Evolutionary conservation across 2,797 vertebrate species (phyloP), one percentile per base, ranked within the genome.

Genomic region (Falco biarmicus): DNA sequence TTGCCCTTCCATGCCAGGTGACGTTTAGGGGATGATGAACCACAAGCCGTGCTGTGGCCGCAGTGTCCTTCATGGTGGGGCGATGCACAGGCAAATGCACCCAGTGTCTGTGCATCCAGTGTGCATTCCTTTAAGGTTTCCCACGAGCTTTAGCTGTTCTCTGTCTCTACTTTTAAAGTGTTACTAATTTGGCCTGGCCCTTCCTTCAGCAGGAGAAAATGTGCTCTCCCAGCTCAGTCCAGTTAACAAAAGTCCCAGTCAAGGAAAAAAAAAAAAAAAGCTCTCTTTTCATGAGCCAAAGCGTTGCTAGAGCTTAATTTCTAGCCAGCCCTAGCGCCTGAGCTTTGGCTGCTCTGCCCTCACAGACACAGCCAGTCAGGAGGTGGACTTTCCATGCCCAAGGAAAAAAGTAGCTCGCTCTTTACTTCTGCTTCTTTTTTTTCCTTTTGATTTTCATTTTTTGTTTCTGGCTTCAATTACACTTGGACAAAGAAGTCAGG

Each of bases 1-100:
- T 60, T 82, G 63, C 5, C 37, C 21, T 65, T 56, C 63, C 45
- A 37, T 6, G 28, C 5, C 56, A 61, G 48, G 48, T 10, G 70
- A 7, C 8, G 13, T 3, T 1, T 14, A 16, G 18, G 34, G 17
- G 18, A 48, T 48, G 60, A 53, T 16, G 75, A 53, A 24, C 29
- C 60, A 26, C 53, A 24, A 84, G 17, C 53, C 7, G 3, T 7
- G 25, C 19, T 24, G 3, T 39, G 25, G 9, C 29, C 0, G 0
- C 34, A 39, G 32, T 6, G 4, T 66, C 34, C 17, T 51, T 57
- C 5, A 0, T 61, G 22, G 1, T 5, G 3, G 12, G 21, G 16
- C 51, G 8, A 31, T 26, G 53, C 65, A 57, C 25, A 31, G 24
- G 31, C 14, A 59, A 73, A 54, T 24, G 48, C n/a, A 48, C 20